These are phyloP conservation scores for Peromyscus nudipes DNA, from an alignment of 2,797 vertebrate species.

Conservation along the genomic window DNA sequence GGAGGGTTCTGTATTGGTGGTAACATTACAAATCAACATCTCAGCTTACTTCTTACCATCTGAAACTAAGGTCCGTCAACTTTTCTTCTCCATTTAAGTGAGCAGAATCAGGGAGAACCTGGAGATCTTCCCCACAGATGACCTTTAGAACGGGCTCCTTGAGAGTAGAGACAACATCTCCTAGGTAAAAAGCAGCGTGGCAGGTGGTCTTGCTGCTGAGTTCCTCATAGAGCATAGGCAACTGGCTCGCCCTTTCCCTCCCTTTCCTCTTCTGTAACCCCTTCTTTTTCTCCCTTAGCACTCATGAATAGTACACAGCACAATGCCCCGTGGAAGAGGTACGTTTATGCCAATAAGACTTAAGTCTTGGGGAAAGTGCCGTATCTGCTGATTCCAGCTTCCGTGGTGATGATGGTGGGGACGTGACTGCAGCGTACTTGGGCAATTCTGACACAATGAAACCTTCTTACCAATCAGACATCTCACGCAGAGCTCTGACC, in stretches of 20 bases:
- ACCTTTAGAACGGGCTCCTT: slow-evolving; percentile 43
- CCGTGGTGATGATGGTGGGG: slow-evolving; percentile 64
- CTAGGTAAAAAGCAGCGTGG: neutral
- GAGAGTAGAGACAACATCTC: neutral
- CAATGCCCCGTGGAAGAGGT: slow-evolving; percentile 91
- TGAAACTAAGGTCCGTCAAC: neutral
- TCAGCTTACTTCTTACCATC: neutral
- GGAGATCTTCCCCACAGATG: neutral
- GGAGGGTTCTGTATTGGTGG: neutral
- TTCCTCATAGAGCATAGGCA: slow-evolving; percentile 75
- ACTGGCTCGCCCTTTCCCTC: slow-evolving; percentile 78
- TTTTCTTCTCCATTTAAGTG: neutral
- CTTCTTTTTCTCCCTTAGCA: slow-evolving; percentile 90
- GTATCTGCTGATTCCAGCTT: slow-evolving; percentile 67
- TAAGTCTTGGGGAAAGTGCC: slow-evolving; percentile 70
- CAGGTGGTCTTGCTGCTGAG: slow-evolving; percentile 20
- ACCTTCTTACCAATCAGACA: slow-evolving; percentile 65
- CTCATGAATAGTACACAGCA: slow-evolving; percentile 90
- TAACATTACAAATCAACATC: neutral
- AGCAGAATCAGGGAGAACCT: neutral
- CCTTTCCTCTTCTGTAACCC: slow-evolving; percentile 89
- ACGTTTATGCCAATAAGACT: slow-evolving; percentile 84
- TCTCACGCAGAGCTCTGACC: slow-evolving; percentile 31
- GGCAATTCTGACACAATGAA: slow-evolving; percentile 61
- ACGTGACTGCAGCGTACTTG: slow-evolving; percentile 28